These are phyloP conservation scores for Eilema caniola DNA, from an alignment of 2,888 invertebrate species.

Conservation along the genomic window DNA sequence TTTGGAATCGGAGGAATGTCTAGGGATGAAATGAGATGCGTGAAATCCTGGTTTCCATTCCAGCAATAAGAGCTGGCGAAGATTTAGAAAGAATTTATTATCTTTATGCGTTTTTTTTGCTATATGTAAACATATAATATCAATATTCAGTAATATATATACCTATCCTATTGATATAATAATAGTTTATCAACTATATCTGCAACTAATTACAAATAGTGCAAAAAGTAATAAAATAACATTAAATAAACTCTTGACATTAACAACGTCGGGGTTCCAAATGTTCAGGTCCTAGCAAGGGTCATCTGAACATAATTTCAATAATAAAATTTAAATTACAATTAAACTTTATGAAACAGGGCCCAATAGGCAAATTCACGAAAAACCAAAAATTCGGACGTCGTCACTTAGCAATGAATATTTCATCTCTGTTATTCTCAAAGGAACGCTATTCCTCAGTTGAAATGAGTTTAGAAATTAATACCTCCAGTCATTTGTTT, in stretches of 20 bases:
- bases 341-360: constrained; percentile 30
- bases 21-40: too few relatives aligned
- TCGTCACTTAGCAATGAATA: constrained; percentile 51
- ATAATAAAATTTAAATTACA: constrained; percentile 21
- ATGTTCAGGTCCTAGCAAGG: constrained; percentile 22
- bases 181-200: neutral
- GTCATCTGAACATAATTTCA: constrained; percentile 19
- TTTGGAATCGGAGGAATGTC: too few relatives aligned
- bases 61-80: neutral
- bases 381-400: constrained; percentile 41
- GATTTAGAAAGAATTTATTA: too few relatives aligned
- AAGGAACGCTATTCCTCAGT: constrained; percentile 64
- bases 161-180: neutral
- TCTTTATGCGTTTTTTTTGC: too few relatives aligned
- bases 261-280: constrained; percentile 24
- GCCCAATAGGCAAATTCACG: constrained; percentile 28
- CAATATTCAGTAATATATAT: neutral
- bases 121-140: neutral
- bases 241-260: constrained; percentile 20
- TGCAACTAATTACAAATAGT: neutral
- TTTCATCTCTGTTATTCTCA: constrained; percentile 53
- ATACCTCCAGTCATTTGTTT: constrained; percentile 73
- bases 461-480: constrained; percentile 72
- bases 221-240: constrained; percentile 10
- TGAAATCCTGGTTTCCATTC: neutral